A percentile compares a stretch with the other conserved stretches of the same genome.
Conservation (phyloP, 2,888 invertebrate species). For the Periphyllus acericola region DNA sequence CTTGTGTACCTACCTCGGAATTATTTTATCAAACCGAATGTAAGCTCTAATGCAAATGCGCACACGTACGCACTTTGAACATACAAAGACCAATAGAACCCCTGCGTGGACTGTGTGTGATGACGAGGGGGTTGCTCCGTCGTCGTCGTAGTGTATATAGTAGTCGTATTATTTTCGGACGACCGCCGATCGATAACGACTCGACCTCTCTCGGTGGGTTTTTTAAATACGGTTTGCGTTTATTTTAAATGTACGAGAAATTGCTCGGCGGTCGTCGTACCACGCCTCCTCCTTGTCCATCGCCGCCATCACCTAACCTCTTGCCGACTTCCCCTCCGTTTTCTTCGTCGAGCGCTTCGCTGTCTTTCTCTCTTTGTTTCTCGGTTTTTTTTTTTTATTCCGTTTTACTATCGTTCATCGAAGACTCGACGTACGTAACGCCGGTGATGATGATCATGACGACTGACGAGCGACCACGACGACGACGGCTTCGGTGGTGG, state of each 20-base stretch:
- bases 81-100: constrained; percentile 30
- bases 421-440: neutral
- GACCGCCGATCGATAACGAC: constrained; percentile 60
- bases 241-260: constrained; percentile 59
- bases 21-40: neutral
- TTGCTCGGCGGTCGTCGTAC: constrained; percentile 35
- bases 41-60: too few relatives aligned
- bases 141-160: constrained; percentile 22
- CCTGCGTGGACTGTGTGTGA: neutral
- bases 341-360: constrained; percentile 1
- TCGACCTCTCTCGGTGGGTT: constrained; percentile 47
- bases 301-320: neutral
- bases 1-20: neutral
- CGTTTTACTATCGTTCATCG: neutral
- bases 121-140: constrained; percentile 11
- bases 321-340: constrained; percentile 15
- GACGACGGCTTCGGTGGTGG: neutral
- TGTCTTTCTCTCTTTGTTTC: neutral
- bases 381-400: neutral
- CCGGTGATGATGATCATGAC: neutral
- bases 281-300: constrained; percentile 4
- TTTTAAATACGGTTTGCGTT: constrained; percentile 54
- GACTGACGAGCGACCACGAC: neutral
- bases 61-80: neutral
- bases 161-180: constrained; percentile 59